These are phyloP conservation scores for Goniozus legneri DNA, from an alignment of 1,140 invertebrate genomes.

Conservation along the genomic window DNA sequence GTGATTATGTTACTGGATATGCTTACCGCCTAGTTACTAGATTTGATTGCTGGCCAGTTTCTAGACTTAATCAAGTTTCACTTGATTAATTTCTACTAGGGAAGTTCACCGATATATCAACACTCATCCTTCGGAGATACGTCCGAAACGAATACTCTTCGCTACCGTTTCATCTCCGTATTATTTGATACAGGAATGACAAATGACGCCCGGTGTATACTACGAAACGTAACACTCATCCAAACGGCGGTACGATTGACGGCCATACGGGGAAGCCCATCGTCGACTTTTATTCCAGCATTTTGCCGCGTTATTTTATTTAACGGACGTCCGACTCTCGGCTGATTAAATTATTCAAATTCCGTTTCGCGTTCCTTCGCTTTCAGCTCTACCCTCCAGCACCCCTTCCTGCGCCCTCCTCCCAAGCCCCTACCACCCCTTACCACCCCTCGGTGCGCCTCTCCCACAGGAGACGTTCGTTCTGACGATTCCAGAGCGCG, in stretches of 20 bases:
- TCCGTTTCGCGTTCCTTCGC: slow-evolving; percentile 15
- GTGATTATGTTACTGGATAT: too few species aligned
- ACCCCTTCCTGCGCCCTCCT: not conserved
- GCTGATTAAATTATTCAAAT: slow-evolving; percentile 33
- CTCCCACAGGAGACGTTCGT: slow-evolving; percentile 22
- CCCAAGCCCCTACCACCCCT: slow-evolving; percentile 6
- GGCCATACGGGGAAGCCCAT: not conserved
- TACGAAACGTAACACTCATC: too few species aligned
- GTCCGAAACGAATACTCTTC: too few species aligned
- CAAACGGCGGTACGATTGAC: slow-evolving; percentile 10
- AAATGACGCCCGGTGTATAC: too few species aligned
- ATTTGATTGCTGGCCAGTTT: too few species aligned
- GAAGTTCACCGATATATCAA: too few species aligned
- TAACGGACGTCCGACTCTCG: slow-evolving; percentile 20
- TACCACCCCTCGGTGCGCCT: not conserved
- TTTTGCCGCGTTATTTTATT: slow-evolving; percentile 29
- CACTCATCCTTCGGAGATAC: too few species aligned
- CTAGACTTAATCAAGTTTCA: too few species aligned
- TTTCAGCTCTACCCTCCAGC: slow-evolving; percentile 4
- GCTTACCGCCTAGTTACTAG: too few species aligned
- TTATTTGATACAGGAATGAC: too few species aligned
- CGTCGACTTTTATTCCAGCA: slow-evolving; percentile 24
- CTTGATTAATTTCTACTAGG: too few species aligned
- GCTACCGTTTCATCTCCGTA: too few species aligned
- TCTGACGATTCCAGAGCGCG: slow-evolving; percentile 19